Evolutionary conservation across 2,113 vertebrate species (phyloP).

Genomic region (Ciconia boyciana): DNA sequence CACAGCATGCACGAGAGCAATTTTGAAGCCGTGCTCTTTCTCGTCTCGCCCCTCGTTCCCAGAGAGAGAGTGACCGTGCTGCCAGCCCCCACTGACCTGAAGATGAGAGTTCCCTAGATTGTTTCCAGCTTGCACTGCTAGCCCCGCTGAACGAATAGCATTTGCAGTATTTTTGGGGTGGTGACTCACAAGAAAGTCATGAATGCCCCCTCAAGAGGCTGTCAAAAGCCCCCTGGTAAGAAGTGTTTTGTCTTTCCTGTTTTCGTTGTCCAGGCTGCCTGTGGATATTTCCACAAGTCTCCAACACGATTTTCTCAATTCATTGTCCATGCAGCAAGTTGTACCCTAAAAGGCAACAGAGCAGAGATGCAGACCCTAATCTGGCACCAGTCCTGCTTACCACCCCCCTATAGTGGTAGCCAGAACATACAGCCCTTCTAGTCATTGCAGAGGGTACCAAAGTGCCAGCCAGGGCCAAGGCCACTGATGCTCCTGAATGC

Average conservation of each 20-base stretch:
- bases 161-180: slow-evolving; percentile 56
- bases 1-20: slow-evolving; percentile 30
- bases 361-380: not conserved
- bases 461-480: not conserved
- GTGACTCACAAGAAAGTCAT: slow-evolving; percentile 65
- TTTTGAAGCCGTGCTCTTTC: slow-evolving; percentile 35
- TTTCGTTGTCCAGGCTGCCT: not conserved
- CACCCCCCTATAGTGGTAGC: not conserved
- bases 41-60: slow-evolving; percentile 3
- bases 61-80: not conserved
- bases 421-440: not conserved
- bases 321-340: not conserved
- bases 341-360: not conserved
- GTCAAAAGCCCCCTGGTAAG: slow-evolving; percentile 16
- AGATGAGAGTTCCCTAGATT: slow-evolving; percentile 70
- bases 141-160: slow-evolving; percentile 16
- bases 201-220: slow-evolving; percentile 20
- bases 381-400: not conserved
- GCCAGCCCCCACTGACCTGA: slow-evolving; percentile 59
- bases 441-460: not conserved
- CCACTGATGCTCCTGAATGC: not conserved
- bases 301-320: not conserved
- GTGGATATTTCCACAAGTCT: not conserved
- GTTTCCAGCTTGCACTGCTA: slow-evolving; percentile 65
- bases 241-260: not conserved